Percentiles rank a stretch among this genome's conserved stretches.
Evolutionary conservation across 2,113 vertebrate genomes (phyloP).

Genomic region (Nesospiza acunhae): DNA sequence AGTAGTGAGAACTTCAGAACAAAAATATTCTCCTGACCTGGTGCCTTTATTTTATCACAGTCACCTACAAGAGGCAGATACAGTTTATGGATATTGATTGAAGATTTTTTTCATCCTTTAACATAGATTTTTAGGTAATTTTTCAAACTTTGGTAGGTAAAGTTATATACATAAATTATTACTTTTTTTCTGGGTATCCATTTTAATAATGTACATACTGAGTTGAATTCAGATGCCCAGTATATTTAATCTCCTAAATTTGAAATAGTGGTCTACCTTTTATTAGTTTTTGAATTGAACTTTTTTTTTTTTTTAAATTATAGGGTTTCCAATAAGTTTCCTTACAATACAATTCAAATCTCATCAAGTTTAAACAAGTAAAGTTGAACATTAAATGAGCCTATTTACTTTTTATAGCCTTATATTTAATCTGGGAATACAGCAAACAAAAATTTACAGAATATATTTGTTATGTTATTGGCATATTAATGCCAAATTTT

Average conservation of each 20-base stretch:
- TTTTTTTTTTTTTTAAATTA: background rate
- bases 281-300: background rate
- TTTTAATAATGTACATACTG: background rate
- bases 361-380: background rate
- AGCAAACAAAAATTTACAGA: background rate
- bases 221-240: background rate
- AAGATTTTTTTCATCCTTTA: background rate
- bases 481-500: background rate
- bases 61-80: background rate
- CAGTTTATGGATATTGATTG: background rate
- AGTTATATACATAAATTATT: background rate
- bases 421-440: background rate
- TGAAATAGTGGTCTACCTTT: background rate
- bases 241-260: background rate
- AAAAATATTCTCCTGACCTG: background rate
- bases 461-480: background rate
- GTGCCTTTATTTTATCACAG: background rate
- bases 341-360: background rate
- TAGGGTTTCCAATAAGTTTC: background rate
- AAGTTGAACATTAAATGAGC: background rate
- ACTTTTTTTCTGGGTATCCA: background rate
- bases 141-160: background rate
- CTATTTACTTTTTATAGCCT: background rate
- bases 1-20: background rate
- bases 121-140: background rate